Percentiles rank a stretch among this genome's conserved stretches.
Evolutionary conservation across 1,140 invertebrate genomes (phyloP).

Genomic region (Zaprionus camerounensis): DNA sequence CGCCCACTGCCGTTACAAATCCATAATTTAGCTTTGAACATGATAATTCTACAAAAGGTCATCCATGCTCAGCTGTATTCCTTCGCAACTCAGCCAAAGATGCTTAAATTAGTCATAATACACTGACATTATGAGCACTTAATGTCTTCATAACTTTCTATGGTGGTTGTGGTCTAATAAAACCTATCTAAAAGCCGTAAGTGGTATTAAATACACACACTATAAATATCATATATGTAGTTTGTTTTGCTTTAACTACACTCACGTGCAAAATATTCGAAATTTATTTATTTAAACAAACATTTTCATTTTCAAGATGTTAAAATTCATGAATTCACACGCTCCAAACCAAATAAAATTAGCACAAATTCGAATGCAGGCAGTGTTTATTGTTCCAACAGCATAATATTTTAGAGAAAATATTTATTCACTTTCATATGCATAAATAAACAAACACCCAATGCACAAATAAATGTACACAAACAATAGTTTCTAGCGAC

Average conservation of each 20-base stretch:
- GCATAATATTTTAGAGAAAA: not conserved
- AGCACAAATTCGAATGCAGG: not conserved
- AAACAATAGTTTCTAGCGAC: not conserved
- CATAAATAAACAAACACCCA: not conserved
- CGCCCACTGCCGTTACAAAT: not conserved
- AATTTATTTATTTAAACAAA: not conserved
- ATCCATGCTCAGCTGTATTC: too few relatives aligned
- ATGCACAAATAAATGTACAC: not conserved
- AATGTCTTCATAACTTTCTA: not conserved
- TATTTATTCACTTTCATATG: slow-evolving; percentile 1
- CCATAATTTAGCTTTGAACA: too few relatives aligned
- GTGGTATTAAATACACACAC: not conserved
- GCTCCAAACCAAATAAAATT: slow-evolving; percentile 1
- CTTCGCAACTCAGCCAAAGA: too few relatives aligned
- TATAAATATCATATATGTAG: not conserved
- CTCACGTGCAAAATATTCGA: not conserved
- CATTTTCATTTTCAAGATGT: slow-evolving; percentile 6
- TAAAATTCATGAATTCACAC: slow-evolving; percentile 10
- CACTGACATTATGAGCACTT: too few relatives aligned
- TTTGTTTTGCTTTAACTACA: not conserved
- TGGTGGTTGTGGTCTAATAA: not conserved
- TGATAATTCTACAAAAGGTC: too few relatives aligned
- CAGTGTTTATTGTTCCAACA: not conserved
- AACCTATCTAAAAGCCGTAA: not conserved
- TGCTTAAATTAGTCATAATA: too few relatives aligned